phyloP scores from a whole-genome alignment of 2,797 vertebrate species.

The Diplodus puntazzo region DNA sequence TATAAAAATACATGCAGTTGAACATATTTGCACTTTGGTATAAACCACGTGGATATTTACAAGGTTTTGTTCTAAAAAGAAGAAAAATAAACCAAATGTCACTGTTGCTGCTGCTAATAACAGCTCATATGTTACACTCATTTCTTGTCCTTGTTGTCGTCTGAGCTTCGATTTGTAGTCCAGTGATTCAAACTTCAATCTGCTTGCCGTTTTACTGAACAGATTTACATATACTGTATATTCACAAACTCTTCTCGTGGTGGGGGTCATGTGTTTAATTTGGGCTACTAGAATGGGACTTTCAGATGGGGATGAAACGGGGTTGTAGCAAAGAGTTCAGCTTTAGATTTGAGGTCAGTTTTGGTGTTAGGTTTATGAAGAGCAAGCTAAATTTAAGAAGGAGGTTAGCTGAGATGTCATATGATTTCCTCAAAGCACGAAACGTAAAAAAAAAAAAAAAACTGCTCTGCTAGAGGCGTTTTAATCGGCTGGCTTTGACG shows the following conservation, averaged over 20 bases:
- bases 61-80: constrained; percentile 76
- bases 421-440: constrained; percentile 37
- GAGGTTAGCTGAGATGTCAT: constrained; percentile 32
- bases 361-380: constrained; percentile 39
- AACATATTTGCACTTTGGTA: constrained; percentile 79
- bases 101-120: constrained; percentile 79
- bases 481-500: constrained; percentile 51
- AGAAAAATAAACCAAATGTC: constrained; percentile 77
- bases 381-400: constrained; percentile 25
- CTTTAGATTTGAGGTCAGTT: constrained; percentile 46
- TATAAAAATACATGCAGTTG: constrained; percentile 70
- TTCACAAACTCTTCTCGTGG: constrained; percentile 64
- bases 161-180: constrained; percentile 76
- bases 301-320: constrained; percentile 30
- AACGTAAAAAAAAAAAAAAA: constrained; percentile 31
- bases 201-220: constrained; percentile 80
- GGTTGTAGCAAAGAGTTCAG: constrained; percentile 54
- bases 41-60: constrained; percentile 78
- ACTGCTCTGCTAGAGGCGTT: constrained; percentile 55
- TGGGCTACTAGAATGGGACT: constrained; percentile 36
- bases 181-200: constrained; percentile 75
- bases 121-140: constrained; percentile 64
- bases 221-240: constrained; percentile 70
- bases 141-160: constrained; percentile 79
- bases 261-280: constrained; percentile 44